Evolutionary conservation across 2,113 vertebrate species (phyloP).

Genomic region (Podilymbus podiceps): DNA sequence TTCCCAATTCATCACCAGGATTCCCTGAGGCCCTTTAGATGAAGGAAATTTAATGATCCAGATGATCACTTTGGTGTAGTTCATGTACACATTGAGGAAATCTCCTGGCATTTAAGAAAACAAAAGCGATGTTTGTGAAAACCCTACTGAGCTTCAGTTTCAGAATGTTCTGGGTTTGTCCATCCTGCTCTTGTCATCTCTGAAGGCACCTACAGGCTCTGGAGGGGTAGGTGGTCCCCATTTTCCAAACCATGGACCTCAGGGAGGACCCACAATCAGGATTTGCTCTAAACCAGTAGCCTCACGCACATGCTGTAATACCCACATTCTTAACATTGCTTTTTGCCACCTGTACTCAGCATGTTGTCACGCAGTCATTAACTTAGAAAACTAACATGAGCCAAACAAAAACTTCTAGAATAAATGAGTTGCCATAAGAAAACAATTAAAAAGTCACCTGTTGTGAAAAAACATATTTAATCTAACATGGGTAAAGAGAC

Average conservation of each 20-base stretch:
- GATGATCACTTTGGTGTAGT: neutral
- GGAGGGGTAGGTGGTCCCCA: neutral
- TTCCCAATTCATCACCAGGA: neutral
- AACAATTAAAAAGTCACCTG: slow-evolving; percentile 80
- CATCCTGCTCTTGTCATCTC: neutral
- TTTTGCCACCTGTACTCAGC: slow-evolving; percentile 76
- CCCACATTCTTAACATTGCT: slow-evolving; percentile 37
- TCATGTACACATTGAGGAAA: neutral
- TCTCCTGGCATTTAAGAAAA: neutral
- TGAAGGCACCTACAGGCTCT: slow-evolving; percentile 14
- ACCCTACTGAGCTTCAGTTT: slow-evolving; percentile 29
- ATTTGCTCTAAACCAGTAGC: neutral
- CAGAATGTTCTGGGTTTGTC: neutral
- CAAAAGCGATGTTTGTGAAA: neutral
- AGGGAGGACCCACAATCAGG: neutral
- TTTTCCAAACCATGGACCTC: neutral
- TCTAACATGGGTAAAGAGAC: slow-evolving; percentile 64
- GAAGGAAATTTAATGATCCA: neutral
- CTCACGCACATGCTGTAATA: neutral
- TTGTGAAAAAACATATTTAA: slow-evolving; percentile 75
- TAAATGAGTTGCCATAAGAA: slow-evolving; percentile 74
- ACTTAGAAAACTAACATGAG: slow-evolving; percentile 67
- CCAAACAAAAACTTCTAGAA: slow-evolving; percentile 68
- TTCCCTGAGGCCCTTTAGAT: neutral
- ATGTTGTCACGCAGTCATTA: slow-evolving; percentile 72